Conservation (phyloP, 2,113 vertebrate genomes). For the Eulacestoma nigropectus region DNA sequence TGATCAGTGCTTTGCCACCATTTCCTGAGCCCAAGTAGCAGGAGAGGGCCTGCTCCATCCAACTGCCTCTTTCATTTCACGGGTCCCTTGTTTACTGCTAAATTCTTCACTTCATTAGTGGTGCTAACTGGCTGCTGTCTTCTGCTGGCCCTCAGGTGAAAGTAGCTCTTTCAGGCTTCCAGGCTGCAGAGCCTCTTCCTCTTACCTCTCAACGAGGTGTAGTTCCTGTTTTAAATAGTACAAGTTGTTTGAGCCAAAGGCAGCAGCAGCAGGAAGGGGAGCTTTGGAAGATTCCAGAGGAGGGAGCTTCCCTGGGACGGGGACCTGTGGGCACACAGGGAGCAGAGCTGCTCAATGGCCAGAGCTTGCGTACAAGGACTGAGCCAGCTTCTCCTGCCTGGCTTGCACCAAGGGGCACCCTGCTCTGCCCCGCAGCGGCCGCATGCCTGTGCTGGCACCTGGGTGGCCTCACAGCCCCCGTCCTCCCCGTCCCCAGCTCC, state of each 20-base stretch:
- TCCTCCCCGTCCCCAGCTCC: accelerated
- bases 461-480: accelerated
- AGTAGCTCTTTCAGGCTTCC: conserved; percentile 25
- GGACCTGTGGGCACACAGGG: accelerated
- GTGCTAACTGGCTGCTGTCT: neutral
- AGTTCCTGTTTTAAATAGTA: conserved; percentile 14
- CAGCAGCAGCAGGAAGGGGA: neutral
- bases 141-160: neutral
- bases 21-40: neutral
- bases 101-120: neutral
- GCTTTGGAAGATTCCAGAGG: neutral
- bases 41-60: neutral
- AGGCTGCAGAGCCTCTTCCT: neutral
- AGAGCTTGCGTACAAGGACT: accelerated
- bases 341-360: neutral
- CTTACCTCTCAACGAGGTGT: conserved; percentile 16
- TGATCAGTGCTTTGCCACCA: neutral
- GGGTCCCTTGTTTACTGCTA: neutral
- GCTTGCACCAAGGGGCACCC: neutral
- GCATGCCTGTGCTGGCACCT: accelerated
- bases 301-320: neutral
- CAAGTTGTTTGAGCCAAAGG: neutral
- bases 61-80: neutral
- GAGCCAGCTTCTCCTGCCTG: neutral
- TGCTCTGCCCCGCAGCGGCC: accelerated